Conservation (phyloP, 2,113 vertebrate genomes). For the Pyrgilauda ruficollis region DNA sequence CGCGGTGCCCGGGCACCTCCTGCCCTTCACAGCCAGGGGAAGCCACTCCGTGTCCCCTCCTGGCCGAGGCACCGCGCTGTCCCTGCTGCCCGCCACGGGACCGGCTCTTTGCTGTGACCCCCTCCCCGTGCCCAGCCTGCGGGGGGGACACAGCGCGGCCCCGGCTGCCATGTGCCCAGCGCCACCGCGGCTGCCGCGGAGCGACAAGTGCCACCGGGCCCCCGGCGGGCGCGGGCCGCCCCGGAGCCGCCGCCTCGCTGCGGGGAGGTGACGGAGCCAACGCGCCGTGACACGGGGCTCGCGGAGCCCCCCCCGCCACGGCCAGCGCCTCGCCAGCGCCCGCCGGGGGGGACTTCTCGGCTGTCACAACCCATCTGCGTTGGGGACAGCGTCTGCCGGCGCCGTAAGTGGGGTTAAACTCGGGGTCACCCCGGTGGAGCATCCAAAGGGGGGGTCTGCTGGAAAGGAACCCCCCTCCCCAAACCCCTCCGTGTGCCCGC, state of each 20-base stretch:
- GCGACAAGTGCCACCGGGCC: constrained; percentile 4
- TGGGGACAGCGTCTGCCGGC: constrained; percentile 23
- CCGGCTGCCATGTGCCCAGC: constrained; percentile 40
- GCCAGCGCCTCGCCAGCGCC: constrained; percentile 13
- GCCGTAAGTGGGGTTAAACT: constrained; percentile 78
- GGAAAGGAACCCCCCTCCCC: neutral
- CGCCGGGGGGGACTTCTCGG: constrained; percentile 15
- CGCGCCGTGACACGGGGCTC: constrained; percentile 24
- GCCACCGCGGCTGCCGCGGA: neutral
- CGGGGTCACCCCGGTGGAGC: constrained; percentile 63
- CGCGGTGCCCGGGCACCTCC: accelerated
- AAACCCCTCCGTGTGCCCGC: neutral
- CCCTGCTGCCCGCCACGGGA: accelerated
- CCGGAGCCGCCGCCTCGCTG: neutral
- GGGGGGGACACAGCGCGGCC: neutral
- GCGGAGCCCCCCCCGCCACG: accelerated
- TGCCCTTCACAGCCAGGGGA: neutral
- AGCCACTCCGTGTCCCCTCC: neutral
- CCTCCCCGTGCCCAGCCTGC: neutral
- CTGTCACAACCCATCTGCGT: constrained; percentile 70
- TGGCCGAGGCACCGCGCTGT: accelerated
- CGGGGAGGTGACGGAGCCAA: constrained; percentile 48
- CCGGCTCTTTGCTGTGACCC: neutral
- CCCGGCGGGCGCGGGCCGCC: neutral
- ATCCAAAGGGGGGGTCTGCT: neutral